phyloP scores from a whole-genome alignment of 2,113 vertebrate genomes.

The Zosterops pallidus region DNA sequence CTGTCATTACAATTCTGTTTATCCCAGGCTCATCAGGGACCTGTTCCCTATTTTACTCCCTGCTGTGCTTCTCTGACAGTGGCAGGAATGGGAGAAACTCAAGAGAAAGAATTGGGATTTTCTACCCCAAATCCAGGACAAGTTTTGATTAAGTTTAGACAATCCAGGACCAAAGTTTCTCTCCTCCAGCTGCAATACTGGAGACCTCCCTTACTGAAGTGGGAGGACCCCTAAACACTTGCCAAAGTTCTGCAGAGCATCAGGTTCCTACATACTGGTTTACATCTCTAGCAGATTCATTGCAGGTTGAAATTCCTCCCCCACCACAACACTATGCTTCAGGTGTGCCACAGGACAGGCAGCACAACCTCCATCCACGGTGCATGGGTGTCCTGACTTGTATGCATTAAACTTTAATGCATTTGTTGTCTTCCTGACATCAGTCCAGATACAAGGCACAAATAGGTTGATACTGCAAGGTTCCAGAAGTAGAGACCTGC shows the following conservation, averaged over 20 bases:
- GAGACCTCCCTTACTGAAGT: not conserved
- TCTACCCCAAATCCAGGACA: not conserved
- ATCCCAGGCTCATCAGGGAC: not conserved
- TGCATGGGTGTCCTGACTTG: accelerated
- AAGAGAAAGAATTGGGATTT: not conserved
- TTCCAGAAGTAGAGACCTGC: not conserved
- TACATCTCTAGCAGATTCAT: not conserved
- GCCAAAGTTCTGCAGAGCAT: not conserved
- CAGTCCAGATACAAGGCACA: not conserved
- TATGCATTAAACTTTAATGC: not conserved
- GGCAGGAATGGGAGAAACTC: not conserved
- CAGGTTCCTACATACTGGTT: not conserved
- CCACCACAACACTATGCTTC: not conserved
- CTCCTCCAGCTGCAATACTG: not conserved
- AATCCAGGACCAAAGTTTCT: not conserved
- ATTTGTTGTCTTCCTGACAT: not conserved
- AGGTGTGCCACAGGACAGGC: not conserved
- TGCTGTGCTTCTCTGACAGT: not conserved
- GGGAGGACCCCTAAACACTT: not conserved
- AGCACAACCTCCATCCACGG: not conserved
- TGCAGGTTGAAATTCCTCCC: not conserved
- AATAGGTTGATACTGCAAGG: not conserved
- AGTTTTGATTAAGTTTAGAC: not conserved
- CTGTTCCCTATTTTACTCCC: not conserved
- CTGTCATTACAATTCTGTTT: not conserved